Evolutionary conservation across 2,113 vertebrate species (phyloP).

Genomic region (Bambusicola thoracicus): DNA sequence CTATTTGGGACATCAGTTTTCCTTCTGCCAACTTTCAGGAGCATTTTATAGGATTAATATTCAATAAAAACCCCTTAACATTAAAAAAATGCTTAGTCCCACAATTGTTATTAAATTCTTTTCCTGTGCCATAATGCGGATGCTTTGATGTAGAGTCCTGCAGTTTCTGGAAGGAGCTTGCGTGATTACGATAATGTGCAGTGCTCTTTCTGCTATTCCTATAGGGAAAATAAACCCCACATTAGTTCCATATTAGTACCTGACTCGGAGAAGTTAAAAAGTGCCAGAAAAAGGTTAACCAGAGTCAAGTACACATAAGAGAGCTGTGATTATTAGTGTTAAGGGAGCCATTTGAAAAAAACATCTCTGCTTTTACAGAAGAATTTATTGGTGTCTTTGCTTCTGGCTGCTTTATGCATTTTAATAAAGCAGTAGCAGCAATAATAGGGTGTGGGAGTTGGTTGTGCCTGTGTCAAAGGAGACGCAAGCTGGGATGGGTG

Average conservation of each 20-base stretch:
- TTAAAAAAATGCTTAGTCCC: conserved; percentile 77
- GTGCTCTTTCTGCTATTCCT: conserved; percentile 82
- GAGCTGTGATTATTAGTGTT: conserved; percentile 80
- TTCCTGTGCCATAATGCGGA: conserved; percentile 71
- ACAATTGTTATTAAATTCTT: conserved; percentile 78
- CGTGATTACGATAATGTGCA: conserved; percentile 76
- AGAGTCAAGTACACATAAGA: conserved; percentile 85
- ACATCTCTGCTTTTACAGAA: conserved; percentile 81
- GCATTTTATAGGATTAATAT: conserved; percentile 72
- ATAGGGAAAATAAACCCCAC: conserved; percentile 83
- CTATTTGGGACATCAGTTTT: conserved; percentile 58
- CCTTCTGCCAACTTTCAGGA: conserved; percentile 66
- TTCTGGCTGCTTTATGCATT: conserved; percentile 82
- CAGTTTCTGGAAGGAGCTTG: conserved; percentile 73
- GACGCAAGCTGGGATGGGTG: neutral
- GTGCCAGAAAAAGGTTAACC: conserved; percentile 85
- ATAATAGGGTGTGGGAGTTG: conserved; percentile 7
- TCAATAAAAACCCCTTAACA: conserved; percentile 71
- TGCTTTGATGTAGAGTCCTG: conserved; percentile 80
- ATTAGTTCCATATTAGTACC: conserved; percentile 85
- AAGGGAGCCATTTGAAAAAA: conserved; percentile 81
- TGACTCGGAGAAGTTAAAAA: conserved; percentile 84
- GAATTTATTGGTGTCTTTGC: conserved; percentile 82
- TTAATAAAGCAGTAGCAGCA: conserved; percentile 78
- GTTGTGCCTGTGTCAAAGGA: conserved; percentile 6